Evolutionary conservation across 1,140 invertebrate genomes (phyloP).

Genomic region (Phthorimaea operculella): DNA sequence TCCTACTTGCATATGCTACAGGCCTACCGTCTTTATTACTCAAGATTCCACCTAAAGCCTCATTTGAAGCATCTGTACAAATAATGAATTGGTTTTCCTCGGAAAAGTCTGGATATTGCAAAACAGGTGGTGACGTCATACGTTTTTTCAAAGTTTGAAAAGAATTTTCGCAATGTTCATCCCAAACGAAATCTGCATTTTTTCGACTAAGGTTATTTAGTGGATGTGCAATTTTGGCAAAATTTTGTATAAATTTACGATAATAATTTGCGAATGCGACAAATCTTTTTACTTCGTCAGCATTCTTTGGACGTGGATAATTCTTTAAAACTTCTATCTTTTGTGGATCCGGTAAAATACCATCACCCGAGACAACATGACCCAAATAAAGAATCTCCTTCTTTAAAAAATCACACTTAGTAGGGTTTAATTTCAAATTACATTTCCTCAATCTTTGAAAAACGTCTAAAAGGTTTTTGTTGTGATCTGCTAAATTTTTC

Average conservation of each 20-base stretch:
- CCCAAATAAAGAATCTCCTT: slow-evolving; percentile 4
- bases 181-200: not conserved
- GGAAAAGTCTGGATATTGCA: too few species aligned
- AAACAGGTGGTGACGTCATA: not conserved
- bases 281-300: too few species aligned
- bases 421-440: too few species aligned
- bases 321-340: not conserved
- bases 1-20: slow-evolving; percentile 2
- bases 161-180: not conserved
- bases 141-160: not conserved
- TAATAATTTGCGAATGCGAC: slow-evolving; percentile 2
- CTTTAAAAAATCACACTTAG: slow-evolving; percentile 3
- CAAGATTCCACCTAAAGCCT: not conserved
- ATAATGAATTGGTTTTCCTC: not conserved
- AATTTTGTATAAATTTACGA: not conserved
- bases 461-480: not conserved
- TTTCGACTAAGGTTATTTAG: not conserved
- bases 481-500: not conserved
- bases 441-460: too few species aligned
- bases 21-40: not conserved
- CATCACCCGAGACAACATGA: not conserved
- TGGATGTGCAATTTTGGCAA: slow-evolving; percentile 1
- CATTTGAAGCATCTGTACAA: too few species aligned
- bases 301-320: not conserved
- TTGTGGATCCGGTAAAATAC: too few species aligned